phyloP scores from a whole-genome alignment of 2,888 invertebrate genomes.

The Oscheius myriophilus region DNA sequence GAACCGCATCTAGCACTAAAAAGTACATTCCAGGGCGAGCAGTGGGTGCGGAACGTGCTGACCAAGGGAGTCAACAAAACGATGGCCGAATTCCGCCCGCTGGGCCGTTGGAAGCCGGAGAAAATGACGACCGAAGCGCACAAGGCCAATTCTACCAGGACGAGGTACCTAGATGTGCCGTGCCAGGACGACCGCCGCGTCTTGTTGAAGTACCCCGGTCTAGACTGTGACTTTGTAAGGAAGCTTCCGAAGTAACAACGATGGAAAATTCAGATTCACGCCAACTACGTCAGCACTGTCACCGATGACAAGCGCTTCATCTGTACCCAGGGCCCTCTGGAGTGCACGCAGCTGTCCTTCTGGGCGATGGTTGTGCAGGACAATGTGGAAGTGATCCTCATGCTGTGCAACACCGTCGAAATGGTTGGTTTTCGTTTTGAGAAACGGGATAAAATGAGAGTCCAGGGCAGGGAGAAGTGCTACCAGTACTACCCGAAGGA shows the following conservation, averaged over 20 bases:
- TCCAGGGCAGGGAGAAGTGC: conserved; percentile 37
- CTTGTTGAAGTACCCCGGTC: conserved; percentile 44
- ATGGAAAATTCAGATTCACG: conserved; percentile 40
- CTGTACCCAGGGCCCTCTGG: conserved; percentile 56
- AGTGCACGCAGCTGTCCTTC: conserved; percentile 40
- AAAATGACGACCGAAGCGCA: conserved; percentile 50
- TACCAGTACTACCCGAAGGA: conserved; percentile 39
- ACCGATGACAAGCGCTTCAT: conserved; percentile 52
- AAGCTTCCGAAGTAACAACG: too few relatives aligned
- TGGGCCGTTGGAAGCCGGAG: conserved; percentile 53
- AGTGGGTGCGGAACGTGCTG: conserved; percentile 50
- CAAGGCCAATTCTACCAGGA: conserved; percentile 49
- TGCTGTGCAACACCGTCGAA: conserved; percentile 59
- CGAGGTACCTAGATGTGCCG: conserved; percentile 52
- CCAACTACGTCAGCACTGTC: conserved; percentile 50
- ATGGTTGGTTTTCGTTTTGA: background rate
- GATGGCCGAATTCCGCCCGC: conserved; percentile 48
- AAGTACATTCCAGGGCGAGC: conserved; percentile 4
- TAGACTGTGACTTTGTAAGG: conserved; percentile 37
- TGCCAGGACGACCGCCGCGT: conserved; percentile 52
- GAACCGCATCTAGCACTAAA: too few relatives aligned
- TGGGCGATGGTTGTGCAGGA: conserved; percentile 47
- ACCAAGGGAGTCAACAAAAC: conserved; percentile 47
- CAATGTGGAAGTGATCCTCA: conserved; percentile 35
- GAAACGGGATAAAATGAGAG: too few relatives aligned